Conservation (phyloP, 2,113 vertebrate genomes). For the Tragulus kanchil region DNA sequence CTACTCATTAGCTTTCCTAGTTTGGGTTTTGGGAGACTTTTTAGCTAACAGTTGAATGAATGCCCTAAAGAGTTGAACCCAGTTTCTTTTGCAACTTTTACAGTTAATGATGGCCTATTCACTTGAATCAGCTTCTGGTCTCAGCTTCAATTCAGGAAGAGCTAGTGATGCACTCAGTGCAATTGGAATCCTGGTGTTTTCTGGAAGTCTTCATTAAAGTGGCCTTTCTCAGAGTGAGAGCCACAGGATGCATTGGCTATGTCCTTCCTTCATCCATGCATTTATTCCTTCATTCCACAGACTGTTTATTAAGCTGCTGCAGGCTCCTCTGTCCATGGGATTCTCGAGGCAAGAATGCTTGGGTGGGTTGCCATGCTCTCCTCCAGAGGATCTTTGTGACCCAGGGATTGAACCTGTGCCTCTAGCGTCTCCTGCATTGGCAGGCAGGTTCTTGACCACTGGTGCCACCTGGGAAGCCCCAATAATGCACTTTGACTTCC, state of each 20-base stretch:
- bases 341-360: not conserved
- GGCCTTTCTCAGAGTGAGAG: too few species aligned
- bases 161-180: too few species aligned
- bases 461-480: not conserved
- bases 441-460: not conserved
- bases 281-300: too few species aligned
- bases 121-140: constrained; percentile 25
- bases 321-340: not conserved
- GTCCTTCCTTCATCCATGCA: too few species aligned
- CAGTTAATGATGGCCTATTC: constrained; percentile 60
- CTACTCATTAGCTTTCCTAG: constrained; percentile 37
- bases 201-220: too few species aligned
- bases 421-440: not conserved
- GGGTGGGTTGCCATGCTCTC: not conserved
- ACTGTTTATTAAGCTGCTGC: not conserved
- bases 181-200: too few species aligned
- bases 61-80: not conserved
- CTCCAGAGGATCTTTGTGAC: not conserved
- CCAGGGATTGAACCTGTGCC: not conserved
- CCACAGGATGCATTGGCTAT: too few species aligned
- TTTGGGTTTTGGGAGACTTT: constrained; percentile 47
- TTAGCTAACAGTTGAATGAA: constrained; percentile 34
- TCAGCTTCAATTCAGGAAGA: too few species aligned
- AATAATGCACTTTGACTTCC: not conserved
- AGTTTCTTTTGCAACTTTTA: constrained; percentile 30